A percentile compares a stretch with the other conserved stretches of the same genome.
phyloP scores from a whole-genome alignment of 2,888 invertebrate genomes.

The Pedicia rivosa region DNA sequence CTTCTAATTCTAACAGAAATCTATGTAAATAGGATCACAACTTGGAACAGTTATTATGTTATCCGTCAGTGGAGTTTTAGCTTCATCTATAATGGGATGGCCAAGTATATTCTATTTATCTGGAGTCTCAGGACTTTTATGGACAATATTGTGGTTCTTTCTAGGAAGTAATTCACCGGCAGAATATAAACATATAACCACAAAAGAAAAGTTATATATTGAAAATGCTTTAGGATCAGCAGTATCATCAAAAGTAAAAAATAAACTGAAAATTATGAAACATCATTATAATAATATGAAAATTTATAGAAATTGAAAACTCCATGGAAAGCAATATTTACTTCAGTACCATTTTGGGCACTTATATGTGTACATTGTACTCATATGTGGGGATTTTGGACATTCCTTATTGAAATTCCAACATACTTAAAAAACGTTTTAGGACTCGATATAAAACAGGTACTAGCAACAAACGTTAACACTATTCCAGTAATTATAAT shows the following conservation, averaged over 20 bases:
- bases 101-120: constrained; percentile 48
- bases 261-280: too few species aligned
- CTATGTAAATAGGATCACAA: too few species aligned
- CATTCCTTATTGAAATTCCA: constrained; percentile 51
- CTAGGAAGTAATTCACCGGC: constrained; percentile 42
- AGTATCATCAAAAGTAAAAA: too few species aligned
- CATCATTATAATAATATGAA: too few species aligned
- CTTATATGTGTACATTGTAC: constrained; percentile 42
- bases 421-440: constrained; percentile 47
- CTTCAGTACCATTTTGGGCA: constrained; percentile 45
- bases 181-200: constrained; percentile 35
- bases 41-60: constrained; percentile 50
- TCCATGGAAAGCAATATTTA: constrained; percentile 47
- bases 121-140: constrained; percentile 35
- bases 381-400: constrained; percentile 61
- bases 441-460: constrained; percentile 40
- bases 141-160: constrained; percentile 37
- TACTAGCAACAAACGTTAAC: too few species aligned
- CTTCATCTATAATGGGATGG: constrained; percentile 42
- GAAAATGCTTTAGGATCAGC: too few species aligned
- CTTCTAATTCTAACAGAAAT: too few species aligned
- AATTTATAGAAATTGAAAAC: too few species aligned
- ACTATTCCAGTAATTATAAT: too few species aligned
- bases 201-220: constrained; percentile 40
- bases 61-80: constrained; percentile 44